Evolutionary conservation across 2,113 vertebrate species (phyloP).

Genomic region (Grantiella picta): DNA sequence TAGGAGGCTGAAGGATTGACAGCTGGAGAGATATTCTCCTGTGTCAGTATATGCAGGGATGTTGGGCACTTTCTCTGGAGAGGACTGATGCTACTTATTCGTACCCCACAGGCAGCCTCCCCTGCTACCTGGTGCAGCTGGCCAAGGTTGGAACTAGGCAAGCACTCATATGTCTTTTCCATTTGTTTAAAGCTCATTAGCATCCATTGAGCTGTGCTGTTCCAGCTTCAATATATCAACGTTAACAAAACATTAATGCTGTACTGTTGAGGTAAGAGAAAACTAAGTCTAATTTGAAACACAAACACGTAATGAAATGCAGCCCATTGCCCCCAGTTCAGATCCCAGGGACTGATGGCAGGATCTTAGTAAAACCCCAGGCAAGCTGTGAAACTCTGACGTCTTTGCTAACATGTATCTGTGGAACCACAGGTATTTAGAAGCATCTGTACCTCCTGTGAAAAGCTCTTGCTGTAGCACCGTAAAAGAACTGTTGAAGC

Average conservation of each 20-base stretch:
- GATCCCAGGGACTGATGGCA: background rate
- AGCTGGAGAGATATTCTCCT: background rate
- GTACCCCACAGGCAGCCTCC: background rate
- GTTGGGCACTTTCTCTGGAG: background rate
- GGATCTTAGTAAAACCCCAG: background rate
- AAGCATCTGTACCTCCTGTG: background rate
- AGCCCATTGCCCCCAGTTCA: accelerated
- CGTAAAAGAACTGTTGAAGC: background rate
- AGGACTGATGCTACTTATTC: background rate
- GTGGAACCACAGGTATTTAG: background rate
- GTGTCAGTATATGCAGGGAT: background rate
- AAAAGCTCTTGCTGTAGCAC: background rate
- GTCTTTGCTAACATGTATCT: background rate
- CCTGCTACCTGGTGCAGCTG: background rate
- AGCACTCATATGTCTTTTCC: background rate
- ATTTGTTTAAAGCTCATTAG: background rate
- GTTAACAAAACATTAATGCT: background rate
- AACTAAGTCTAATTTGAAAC: background rate
- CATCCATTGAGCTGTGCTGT: background rate
- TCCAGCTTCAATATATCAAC: background rate
- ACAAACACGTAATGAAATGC: background rate
- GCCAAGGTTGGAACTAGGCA: background rate
- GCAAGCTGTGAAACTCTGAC: background rate
- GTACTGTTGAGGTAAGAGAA: background rate
- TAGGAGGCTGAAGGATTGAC: background rate